Evolutionary conservation across 2,113 vertebrate species (phyloP).

Genomic region (Chloropsis hardwickii): DNA sequence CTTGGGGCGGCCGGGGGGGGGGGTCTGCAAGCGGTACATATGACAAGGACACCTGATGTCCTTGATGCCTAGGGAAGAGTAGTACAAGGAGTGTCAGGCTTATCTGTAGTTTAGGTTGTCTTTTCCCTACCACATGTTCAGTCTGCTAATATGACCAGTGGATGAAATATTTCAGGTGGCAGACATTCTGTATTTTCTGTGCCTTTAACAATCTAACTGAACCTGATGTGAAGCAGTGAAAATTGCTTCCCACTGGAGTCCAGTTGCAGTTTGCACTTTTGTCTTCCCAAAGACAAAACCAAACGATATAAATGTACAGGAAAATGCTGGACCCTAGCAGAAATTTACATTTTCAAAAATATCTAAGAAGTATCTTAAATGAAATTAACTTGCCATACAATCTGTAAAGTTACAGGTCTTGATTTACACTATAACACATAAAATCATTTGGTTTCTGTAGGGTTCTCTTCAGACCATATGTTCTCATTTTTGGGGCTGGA

Average conservation of each 20-base stretch:
- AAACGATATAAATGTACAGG: not conserved
- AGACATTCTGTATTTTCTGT: not conserved
- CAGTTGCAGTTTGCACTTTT: not conserved
- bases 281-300: not conserved
- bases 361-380: not conserved
- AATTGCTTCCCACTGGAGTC: not conserved
- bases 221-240: not conserved
- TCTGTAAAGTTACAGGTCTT: not conserved
- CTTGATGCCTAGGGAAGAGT: not conserved
- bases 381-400: not conserved
- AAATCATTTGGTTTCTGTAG: not conserved
- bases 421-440: not conserved
- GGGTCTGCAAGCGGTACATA: not conserved
- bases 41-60: not conserved
- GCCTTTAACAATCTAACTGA: not conserved
- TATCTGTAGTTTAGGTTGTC: not conserved
- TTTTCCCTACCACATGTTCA: not conserved
- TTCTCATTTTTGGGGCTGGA: not conserved
- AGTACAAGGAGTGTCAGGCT: not conserved
- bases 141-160: not conserved
- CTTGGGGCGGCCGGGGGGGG: too few relatives aligned
- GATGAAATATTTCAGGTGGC: not conserved
- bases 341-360: not conserved
- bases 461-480: not conserved
- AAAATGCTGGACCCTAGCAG: not conserved